Percentiles rank a stretch among this genome's conserved stretches.
Conservation (phyloP, 2,888 invertebrate genomes). For the Drosophila aldrichi region DNA sequence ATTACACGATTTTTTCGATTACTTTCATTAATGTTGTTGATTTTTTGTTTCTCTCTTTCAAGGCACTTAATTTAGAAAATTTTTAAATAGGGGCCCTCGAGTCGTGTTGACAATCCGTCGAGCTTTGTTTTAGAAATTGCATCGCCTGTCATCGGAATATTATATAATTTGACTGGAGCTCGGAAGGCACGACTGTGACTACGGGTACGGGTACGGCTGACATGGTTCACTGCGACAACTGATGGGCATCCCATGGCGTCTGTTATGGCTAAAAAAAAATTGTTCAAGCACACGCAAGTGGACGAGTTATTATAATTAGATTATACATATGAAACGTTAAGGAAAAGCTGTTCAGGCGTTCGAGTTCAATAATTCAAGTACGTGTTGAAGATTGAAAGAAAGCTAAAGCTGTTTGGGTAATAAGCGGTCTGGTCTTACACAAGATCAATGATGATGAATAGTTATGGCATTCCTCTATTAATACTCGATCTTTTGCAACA, state of each 20-base stretch:
- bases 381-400: slow-evolving; percentile 16
- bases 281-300: slow-evolving; percentile 63
- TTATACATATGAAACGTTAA: slow-evolving; percentile 17
- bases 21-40: slow-evolving; percentile 6
- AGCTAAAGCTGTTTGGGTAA: background rate
- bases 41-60: slow-evolving; percentile 10
- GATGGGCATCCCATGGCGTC: slow-evolving; percentile 33
- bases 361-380: slow-evolving; percentile 12
- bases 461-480: background rate
- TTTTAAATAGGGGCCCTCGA: slow-evolving; percentile 16
- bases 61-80: slow-evolving; percentile 51
- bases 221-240: slow-evolving; percentile 70
- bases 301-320: slow-evolving; percentile 28
- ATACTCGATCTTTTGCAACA: background rate
- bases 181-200: slow-evolving; percentile 28
- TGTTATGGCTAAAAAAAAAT: slow-evolving; percentile 45
- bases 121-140: slow-evolving; percentile 40
- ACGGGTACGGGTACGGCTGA: slow-evolving; percentile 31
- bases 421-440: background rate
- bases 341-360: slow-evolving; percentile 14
- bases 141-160: slow-evolving; percentile 40
- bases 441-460: background rate
- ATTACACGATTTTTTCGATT: slow-evolving; percentile 6
- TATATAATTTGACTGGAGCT: slow-evolving; percentile 39
- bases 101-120: slow-evolving; percentile 60